Evolutionary conservation across 2,888 invertebrate genomes (phyloP).

Genomic region (Tillus elongatus): DNA sequence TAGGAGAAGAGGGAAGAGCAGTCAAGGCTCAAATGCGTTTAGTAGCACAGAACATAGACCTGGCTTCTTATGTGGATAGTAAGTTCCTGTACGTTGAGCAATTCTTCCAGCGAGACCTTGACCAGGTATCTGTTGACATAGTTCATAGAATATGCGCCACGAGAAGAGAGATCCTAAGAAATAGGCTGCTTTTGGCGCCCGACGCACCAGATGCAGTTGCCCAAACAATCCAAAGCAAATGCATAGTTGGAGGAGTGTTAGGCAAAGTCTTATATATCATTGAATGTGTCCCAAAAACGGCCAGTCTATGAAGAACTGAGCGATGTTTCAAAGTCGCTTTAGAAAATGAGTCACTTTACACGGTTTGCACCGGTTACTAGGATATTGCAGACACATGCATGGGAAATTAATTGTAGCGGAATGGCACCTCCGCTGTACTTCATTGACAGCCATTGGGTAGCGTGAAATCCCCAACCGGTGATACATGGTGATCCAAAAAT

Average conservation of each 20-base stretch:
- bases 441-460: constrained; percentile 16
- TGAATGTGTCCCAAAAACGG: constrained; percentile 22
- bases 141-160: constrained; percentile 23
- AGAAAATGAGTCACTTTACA: constrained; percentile 18
- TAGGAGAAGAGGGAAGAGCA: too few relatives aligned
- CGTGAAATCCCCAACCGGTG: constrained; percentile 5
- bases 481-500: too few relatives aligned
- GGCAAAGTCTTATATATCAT: constrained; percentile 27
- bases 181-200: constrained; percentile 21
- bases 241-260: constrained; percentile 21
- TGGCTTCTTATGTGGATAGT: background rate
- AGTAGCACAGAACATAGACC: constrained; percentile 1
- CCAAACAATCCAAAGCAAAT: constrained; percentile 21
- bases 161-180: constrained; percentile 23
- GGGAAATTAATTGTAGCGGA: constrained; percentile 15
- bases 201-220: constrained; percentile 24
- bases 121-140: constrained; percentile 21
- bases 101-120: constrained; percentile 19
- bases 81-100: constrained; percentile 28
- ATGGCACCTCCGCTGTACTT: constrained; percentile 17
- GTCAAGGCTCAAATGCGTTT: too few relatives aligned
- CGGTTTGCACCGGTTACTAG: constrained; percentile 19
- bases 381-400: constrained; percentile 13
- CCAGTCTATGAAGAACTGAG: constrained; percentile 11
- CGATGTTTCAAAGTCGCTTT: constrained; percentile 20